phyloP scores from a whole-genome alignment of 2,888 invertebrate genomes.

The Netelia fuscicornis region DNA sequence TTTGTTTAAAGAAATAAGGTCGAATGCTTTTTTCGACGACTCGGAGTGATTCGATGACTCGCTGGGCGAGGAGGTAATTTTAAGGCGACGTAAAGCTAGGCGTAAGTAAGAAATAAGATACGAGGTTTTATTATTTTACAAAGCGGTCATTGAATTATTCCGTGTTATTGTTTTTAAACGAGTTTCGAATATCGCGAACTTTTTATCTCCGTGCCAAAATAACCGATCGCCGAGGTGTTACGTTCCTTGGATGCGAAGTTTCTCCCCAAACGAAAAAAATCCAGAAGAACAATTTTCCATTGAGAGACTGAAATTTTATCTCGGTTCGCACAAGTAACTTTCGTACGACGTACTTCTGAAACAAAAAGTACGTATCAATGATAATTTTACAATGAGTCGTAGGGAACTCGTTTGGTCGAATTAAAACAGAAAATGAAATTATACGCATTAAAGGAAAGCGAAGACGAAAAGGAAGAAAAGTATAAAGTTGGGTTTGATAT shows the following conservation, averaged over 20 bases:
- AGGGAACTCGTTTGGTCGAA: not conserved
- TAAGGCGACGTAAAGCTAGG: not conserved
- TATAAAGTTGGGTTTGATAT: constrained; percentile 48
- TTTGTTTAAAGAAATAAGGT: not conserved
- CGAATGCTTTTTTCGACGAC: not conserved
- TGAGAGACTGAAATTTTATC: constrained; percentile 13
- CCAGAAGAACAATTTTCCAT: not conserved
- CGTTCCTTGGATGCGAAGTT: too few relatives aligned
- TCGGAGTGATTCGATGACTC: not conserved
- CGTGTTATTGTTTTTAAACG: not conserved
- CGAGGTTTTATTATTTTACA: not conserved
- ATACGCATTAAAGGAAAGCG: constrained; percentile 1
- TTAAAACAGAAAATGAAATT: constrained; percentile 4
- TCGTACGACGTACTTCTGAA: not conserved
- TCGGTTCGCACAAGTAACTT: not conserved
- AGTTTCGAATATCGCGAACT: not conserved
- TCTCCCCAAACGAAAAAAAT: too few relatives aligned
- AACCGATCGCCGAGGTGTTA: too few relatives aligned
- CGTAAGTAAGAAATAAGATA: not conserved
- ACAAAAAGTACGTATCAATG: not conserved
- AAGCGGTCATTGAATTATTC: not conserved
- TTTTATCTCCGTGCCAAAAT: not conserved
- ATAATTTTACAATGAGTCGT: not conserved
- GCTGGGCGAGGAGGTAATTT: not conserved
- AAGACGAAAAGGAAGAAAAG: too few relatives aligned